Base-by-base conservation (phyloP, 2,113 vertebrate species). In the Alligator sinensis region DNA sequence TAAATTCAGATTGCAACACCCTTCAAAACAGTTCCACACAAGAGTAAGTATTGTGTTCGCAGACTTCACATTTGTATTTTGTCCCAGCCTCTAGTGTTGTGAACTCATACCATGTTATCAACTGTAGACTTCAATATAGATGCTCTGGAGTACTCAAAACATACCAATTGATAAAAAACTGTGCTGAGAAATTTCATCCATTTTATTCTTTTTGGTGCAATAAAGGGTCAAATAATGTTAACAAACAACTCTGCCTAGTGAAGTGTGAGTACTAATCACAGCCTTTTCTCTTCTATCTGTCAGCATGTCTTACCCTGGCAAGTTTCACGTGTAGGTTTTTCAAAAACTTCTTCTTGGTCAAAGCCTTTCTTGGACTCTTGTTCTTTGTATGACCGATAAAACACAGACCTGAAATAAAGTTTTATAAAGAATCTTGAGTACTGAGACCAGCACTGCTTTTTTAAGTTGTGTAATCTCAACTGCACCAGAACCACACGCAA, bases 341-440 rank as follows among this genome's bases (percentile, higher is more conserved):
- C 99, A 97, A 99, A 99, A 93, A 99, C 98, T 97, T 99, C 99
- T 96, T 99, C 99, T 96, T 99, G 99, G 77, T 99, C 99, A 72
- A 99, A 99, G 9, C 99, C 99, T 95, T 99, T 99, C 94, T 99
- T 99, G 6, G 99, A 99, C 93, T 99, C 99, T 93, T 99, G 99
- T 91, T 99, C 99, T 98, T 99, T 99, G 96, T 99, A 99, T 1
- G 99, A 99, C 24, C 99, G 99, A 91, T 99, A 99, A 95, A 99
- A 99, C 34, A 99, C 99, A 60, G 99, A 99, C 95, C 99, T 99
- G 97, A 89, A 96, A 97, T 3, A 66, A 86, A 90, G 64, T 30
- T 34, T 47, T 34, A 79, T 0, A 64, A 64, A 89, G 21, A 80
- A 27, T 18, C 14, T 79, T 83, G 27, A 87, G 25, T 78, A 88